Conservation (phyloP, 23 tunicate species). For the Halocynthia roretzi region DNA sequence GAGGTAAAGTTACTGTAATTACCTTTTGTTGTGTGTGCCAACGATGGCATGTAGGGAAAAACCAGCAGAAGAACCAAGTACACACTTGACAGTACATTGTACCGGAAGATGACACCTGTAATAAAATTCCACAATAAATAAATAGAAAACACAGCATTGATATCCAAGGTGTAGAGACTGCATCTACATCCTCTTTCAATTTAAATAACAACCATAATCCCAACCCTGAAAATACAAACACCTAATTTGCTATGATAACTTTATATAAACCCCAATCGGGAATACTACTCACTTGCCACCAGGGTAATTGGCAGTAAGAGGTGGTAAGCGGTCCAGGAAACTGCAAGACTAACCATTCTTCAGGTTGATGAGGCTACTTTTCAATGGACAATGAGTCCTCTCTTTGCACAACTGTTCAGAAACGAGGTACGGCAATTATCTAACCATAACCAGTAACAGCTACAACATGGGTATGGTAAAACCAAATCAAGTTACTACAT, state of each 20-base stretch:
- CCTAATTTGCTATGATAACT: neutral
- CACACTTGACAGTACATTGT: conserved; percentile 64
- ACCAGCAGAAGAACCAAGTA: conserved; percentile 60
- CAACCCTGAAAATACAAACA: neutral
- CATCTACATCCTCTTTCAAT: too few species aligned
- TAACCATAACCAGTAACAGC: too few species aligned
- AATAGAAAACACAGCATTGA: too few species aligned
- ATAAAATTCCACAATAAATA: neutral
- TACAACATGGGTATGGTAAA: too few species aligned
- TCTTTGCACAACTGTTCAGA: too few species aligned
- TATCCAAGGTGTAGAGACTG: too few species aligned
- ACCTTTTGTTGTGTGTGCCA: conserved; percentile 32
- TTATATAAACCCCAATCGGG: neutral
- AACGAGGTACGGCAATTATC: too few species aligned
- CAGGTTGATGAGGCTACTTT: neutral
- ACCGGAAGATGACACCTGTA: conserved; percentile 89
- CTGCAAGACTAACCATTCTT: conserved; percentile 38
- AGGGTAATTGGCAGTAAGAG: conserved; percentile 50
- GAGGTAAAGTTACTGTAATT: neutral
- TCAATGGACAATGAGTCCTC: too few species aligned
- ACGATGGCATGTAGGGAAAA: conserved; percentile 60
- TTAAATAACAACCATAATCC: neutral
- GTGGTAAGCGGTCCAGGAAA: conserved; percentile 32
- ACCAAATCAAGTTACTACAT: too few species aligned
- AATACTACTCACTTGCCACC: conserved; percentile 50